These are phyloP conservation scores for Aphidoletes aphidimyza DNA, from an alignment of 2,888 invertebrate species.

Conservation along the genomic window DNA sequence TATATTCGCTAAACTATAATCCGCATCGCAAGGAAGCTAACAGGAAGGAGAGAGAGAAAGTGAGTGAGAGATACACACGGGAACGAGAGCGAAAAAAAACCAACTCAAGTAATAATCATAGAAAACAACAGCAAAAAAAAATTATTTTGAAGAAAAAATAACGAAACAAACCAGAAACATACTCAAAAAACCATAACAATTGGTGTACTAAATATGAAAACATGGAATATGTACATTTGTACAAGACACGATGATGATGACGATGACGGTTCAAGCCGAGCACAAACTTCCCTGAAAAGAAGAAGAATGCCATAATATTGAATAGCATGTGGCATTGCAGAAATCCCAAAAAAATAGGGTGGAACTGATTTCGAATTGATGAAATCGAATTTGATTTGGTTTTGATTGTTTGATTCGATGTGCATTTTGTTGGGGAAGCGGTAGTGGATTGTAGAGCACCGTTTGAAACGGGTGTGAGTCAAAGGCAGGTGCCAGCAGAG, in stretches of 20 bases:
- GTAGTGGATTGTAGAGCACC: too few relatives aligned
- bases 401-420: neutral
- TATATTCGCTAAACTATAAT: neutral
- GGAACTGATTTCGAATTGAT: neutral
- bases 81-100: neutral
- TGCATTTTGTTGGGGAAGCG: too few relatives aligned
- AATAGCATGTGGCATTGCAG: neutral
- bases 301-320: constrained; percentile 42
- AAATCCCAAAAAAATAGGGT: neutral
- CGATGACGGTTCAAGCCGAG: constrained; percentile 9
- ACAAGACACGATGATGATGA: neutral
- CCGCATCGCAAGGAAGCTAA: neutral
- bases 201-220: constrained; percentile 8
- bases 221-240: neutral
- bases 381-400: neutral
- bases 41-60: neutral
- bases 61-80: neutral
- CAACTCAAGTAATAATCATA: neutral
- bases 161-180: neutral
- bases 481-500: too few relatives aligned
- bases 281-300: neutral
- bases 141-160: neutral
- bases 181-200: constrained; percentile 36
- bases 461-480: too few relatives aligned
- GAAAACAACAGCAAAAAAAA: neutral